Evolutionary conservation across 2,797 vertebrate species (phyloP), one percentile per base, ranked within the genome.

Genomic region (Chromis chromis): DNA sequence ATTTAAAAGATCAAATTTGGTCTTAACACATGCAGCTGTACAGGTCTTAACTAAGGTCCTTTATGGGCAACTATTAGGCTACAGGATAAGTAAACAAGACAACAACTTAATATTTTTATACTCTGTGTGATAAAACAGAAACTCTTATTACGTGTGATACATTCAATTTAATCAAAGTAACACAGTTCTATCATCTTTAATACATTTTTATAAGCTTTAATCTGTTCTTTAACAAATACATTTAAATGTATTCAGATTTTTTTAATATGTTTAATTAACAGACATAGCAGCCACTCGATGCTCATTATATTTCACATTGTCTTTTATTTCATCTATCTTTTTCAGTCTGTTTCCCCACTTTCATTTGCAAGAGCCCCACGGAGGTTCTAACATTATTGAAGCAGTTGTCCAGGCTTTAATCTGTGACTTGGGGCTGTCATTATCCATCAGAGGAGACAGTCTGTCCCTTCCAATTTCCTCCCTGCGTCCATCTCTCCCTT

Each of bases 381-480:
- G 74, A 81, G 70, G 76, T 79, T 87, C 79, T 61, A 86, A 79
- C 85, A 86, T 82, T 84, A 88, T 78, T 83, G 81, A 88, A 88
- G 77, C 77, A 77, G 78, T 87, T 86, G 84, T 85, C 80, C 33
- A 1, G 60, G 42, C 77, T 86, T 88, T 85, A 90, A 90, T 93
- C 80, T 81, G 79, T 87, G 87, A 88, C 89, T 87, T 65, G 69
- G 63, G 79, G 79, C 85, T 84, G 86, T 92, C 87, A 89, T 87
- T 85, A 86, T 92, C 88, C 78, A 88, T 93, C 90, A 89, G 79
- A 90, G 67, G 78, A 89, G 87, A 91, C 82, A 88, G 78, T 89
- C 84, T 93, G 87, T 92, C 85, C 85, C 73, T 77, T 88, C 79
- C 84, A 82, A 91, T 92, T 84, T 90, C 84, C 86, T 80, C 68